Base-by-base conservation (phyloP, 2,888 invertebrate genomes). In the Buathra laborator region DNA sequence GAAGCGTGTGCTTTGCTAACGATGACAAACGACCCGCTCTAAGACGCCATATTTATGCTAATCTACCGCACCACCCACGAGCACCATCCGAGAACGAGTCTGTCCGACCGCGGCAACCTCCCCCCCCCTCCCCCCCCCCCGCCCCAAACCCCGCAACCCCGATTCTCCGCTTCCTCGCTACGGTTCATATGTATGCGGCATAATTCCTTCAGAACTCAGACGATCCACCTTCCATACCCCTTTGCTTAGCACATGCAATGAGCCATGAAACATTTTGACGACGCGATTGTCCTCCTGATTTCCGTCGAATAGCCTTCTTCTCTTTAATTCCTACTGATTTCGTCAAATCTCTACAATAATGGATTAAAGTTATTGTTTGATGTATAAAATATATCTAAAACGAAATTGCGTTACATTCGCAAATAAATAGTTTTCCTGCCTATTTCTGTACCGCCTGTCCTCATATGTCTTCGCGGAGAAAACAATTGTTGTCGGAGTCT, bases 11-110 rank as follows among this genome's bases (percentile, higher is more conserved):
- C 93, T 94, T 94, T 94, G 91, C 93, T 93, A 93, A 93, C 93
- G 93, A 93, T 93, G 93, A 93, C 92, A 94, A 94, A 93, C 92
- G 93, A 91, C 90, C 85, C 91, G 91, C 89, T 92, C 92, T 92
- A 93, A 93, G 93, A 93, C 93, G 93, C 93, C 93, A 93, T 94
- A 94, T 93, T 93, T 93, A 94, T 93, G 93, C 93, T 94, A 94
- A 93, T 94, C 93, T 92, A 88, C 87, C 86, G 87, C 78, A 79
- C 66, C 70, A 85, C 70, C 43, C 71, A 48, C 66, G 46, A 44
- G 59, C 48, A 62, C 67, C 68, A 70, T 76, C 71, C 77, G 77
- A 56, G 86, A 81, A 62, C 67, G 77, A 81, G 67, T 76, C 77
- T 72, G 16, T 59, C 37, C 66, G 67, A 72, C 68, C 72, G 77